These are phyloP conservation scores for Stomatorhinus walkeri DNA, from an alignment of 2,797 vertebrate genomes.

Conservation along the genomic window DNA sequence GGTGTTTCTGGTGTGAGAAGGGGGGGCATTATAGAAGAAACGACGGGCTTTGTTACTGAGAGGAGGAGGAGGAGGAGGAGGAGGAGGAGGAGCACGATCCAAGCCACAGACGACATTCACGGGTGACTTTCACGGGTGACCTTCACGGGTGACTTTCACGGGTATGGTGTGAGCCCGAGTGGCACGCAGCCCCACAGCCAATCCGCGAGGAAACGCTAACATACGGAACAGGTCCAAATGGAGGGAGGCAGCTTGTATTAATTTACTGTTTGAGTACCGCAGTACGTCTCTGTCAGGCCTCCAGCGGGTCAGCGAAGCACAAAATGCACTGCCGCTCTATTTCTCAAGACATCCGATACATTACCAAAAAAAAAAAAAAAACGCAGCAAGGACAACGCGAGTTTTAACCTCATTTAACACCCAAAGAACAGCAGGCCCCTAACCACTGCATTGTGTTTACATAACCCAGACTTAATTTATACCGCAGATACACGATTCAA, in stretches of 20 bases:
- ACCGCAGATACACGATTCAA: too few species aligned
- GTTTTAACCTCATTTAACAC: slow-evolving; percentile 3
- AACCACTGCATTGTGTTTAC: not conserved
- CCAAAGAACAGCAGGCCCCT: not conserved
- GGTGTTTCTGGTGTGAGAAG: not conserved
- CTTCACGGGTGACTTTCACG: not conserved
- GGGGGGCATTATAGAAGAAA: not conserved
- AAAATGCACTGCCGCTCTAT: not conserved
- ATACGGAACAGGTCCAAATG: not conserved
- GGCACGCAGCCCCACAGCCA: not conserved
- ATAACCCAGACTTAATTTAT: not conserved
- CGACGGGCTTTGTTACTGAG: not conserved
- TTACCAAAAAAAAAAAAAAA: not conserved
- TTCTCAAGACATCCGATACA: not conserved
- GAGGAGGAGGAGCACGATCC: not conserved
- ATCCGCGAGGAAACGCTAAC: not conserved
- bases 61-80: not conserved
- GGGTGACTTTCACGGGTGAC: not conserved
- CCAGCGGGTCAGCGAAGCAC: not conserved
- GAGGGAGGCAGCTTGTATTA: not conserved
- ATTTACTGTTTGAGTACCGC: not conserved
- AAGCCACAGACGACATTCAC: not conserved
- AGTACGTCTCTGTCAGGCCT: not conserved
- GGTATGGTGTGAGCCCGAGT: not conserved
- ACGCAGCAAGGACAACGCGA: not conserved